A percentile compares a stretch with the other conserved stretches of the same genome.
phyloP scores from a whole-genome alignment of 2,113 vertebrate genomes.

The Alethe castanea region DNA sequence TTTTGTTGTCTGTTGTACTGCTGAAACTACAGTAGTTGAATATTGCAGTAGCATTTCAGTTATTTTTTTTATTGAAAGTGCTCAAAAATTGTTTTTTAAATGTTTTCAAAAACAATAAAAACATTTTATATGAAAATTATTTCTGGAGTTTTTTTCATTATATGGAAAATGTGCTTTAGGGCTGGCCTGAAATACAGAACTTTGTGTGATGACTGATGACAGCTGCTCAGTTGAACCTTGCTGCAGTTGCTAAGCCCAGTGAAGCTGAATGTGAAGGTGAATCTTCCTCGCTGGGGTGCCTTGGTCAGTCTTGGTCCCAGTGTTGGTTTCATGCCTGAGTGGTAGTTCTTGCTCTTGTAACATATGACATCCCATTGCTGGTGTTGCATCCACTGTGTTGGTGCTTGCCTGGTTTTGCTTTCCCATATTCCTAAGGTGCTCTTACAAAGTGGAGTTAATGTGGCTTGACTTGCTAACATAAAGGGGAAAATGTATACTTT shows the following conservation, averaged over 20 bases:
- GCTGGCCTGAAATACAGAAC: not conserved
- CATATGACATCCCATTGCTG: not conserved
- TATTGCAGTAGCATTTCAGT: conserved; percentile 93
- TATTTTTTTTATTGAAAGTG: conserved; percentile 92
- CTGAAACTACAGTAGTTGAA: conserved; percentile 97
- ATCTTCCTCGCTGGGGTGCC: not conserved
- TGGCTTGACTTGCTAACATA: not conserved
- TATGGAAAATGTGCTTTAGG: not conserved
- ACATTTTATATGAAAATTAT: conserved; percentile 87
- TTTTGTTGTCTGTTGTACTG: conserved; percentile 89
- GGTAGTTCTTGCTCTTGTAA: not conserved
- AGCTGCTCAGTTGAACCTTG: not conserved
- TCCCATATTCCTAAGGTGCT: not conserved
- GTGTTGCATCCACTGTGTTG: accelerated
- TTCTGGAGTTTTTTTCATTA: not conserved
- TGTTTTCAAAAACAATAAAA: conserved; percentile 98
- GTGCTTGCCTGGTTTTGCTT: not conserved
- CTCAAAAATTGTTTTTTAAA: conserved; percentile 92
- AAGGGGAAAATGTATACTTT: not conserved
- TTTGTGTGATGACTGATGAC: accelerated
- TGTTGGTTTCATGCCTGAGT: not conserved
- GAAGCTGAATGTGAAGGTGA: not conserved
- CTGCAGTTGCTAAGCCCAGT: not conserved
- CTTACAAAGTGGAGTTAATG: not conserved
- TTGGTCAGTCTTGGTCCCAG: not conserved